These are phyloP conservation scores for Triops cancriformis DNA, from an alignment of 1,140 invertebrate genomes.

Conservation along the genomic window DNA sequence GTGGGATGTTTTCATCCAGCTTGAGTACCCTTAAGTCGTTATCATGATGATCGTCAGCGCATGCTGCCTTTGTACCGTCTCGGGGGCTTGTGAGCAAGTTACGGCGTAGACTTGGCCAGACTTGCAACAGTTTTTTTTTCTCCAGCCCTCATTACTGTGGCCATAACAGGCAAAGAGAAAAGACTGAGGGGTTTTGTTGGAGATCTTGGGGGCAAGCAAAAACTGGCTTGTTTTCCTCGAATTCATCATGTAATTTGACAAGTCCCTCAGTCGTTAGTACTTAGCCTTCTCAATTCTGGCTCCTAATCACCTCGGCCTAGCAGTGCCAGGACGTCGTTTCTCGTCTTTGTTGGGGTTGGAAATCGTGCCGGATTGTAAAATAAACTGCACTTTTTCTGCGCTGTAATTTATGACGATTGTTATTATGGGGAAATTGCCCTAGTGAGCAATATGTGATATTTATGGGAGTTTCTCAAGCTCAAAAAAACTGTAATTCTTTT, in stretches of 20 bases:
- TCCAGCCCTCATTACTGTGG: not conserved
- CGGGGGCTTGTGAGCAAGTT: not conserved
- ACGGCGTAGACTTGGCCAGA: not conserved
- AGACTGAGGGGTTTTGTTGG: not conserved
- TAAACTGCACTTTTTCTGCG: not conserved
- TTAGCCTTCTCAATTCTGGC: not conserved
- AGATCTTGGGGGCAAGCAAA: not conserved
- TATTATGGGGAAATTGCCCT: not conserved
- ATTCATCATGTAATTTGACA: conserved; percentile 11
- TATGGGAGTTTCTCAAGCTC: too few relatives aligned
- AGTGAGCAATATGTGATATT: not conserved
- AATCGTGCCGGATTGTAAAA: not conserved
- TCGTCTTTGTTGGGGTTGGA: not conserved
- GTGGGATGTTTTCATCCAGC: not conserved
- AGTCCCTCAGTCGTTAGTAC: not conserved
- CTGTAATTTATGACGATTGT: not conserved
- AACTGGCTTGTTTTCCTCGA: not conserved
- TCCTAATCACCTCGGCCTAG: conserved; percentile 4
- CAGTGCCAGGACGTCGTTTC: not conserved
- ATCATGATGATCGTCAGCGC: conserved; percentile 4
- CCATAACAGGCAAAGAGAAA: not conserved
- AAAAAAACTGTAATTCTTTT: not conserved
- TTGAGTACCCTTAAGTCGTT: not conserved
- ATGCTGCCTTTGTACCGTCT: not conserved
- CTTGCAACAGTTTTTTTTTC: not conserved